These are phyloP conservation scores for Lasius fuliginosus DNA, from an alignment of 2,888 invertebrate genomes.

Conservation along the genomic window DNA sequence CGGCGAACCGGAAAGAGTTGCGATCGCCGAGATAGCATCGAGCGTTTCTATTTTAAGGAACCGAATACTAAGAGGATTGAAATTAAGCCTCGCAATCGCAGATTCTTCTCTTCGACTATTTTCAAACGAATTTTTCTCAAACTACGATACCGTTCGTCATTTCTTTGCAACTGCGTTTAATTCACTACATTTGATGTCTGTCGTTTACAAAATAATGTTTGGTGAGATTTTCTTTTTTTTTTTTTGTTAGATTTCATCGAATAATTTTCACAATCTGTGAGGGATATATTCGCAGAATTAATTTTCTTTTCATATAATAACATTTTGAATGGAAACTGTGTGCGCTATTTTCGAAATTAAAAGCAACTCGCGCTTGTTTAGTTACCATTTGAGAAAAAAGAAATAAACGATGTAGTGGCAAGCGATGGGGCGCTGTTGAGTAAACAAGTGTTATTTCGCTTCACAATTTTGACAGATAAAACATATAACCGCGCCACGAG, in stretches of 20 bases:
- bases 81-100: neutral
- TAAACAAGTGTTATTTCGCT: constrained; percentile 32
- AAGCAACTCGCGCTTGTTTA: neutral
- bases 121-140: neutral
- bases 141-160: neutral
- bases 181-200: neutral
- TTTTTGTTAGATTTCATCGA: neutral
- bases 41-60: neutral
- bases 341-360: constrained; percentile 7
- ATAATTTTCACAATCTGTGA: neutral
- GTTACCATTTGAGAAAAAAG: neutral
- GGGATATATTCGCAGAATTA: neutral
- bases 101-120: neutral
- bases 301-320: neutral
- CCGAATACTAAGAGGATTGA: neutral
- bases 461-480: constrained; percentile 49
- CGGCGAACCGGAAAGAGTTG: neutral
- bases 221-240: no score
- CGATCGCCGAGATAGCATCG: neutral
- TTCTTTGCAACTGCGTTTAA: neutral
- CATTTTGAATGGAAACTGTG: neutral
- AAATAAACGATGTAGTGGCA: constrained; percentile 18
- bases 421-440: constrained; percentile 13
- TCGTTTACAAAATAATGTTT: neutral
- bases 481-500: constrained; percentile 11